A percentile compares a stretch with the other conserved stretches of the same genome.
Evolutionary conservation across 2,797 vertebrate species (phyloP).

Genomic region (Anas bernieri): DNA sequence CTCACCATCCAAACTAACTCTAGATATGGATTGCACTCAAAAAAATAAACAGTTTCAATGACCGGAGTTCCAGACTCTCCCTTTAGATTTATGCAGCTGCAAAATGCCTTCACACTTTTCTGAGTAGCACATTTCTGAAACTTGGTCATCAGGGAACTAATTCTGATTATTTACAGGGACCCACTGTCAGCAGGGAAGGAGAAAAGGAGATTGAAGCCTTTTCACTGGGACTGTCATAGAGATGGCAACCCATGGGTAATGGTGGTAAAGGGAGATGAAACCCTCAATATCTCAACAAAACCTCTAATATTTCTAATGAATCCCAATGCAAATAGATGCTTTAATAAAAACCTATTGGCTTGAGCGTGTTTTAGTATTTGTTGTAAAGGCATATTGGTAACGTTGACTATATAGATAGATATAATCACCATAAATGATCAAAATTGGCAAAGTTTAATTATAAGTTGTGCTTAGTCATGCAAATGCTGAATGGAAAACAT

Average conservation of each 20-base stretch:
- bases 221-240: background rate
- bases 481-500: background rate
- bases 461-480: background rate
- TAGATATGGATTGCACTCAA: background rate
- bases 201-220: background rate
- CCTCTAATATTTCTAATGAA: background rate
- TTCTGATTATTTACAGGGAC: background rate
- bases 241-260: background rate
- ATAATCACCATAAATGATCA: rapidly evolving
- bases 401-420: background rate
- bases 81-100: background rate
- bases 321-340: background rate
- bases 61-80: background rate
- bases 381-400: background rate
- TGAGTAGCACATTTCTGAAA: background rate
- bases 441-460: background rate
- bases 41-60: background rate
- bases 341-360: background rate
- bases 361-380: background rate
- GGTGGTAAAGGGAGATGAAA: background rate
- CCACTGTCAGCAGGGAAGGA: background rate
- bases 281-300: background rate
- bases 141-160: background rate
- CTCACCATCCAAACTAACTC: background rate
- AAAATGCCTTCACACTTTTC: background rate